These are phyloP conservation scores for Scolopax bukidnonensis DNA, from an alignment of 2,797 vertebrate genomes.

Conservation along the genomic window DNA sequence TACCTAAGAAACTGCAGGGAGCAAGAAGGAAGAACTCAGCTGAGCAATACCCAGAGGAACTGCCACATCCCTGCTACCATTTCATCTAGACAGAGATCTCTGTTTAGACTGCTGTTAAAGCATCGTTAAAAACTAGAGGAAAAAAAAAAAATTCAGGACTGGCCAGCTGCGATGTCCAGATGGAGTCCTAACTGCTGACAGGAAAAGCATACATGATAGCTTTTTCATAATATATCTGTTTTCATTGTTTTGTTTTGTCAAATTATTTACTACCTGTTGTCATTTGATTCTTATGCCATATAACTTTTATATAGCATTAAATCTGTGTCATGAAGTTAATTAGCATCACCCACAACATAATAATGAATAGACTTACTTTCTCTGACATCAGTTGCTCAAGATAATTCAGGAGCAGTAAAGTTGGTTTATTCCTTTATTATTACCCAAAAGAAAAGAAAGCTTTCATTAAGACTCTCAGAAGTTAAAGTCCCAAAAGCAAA, in stretches of 20 bases:
- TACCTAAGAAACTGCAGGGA: background rate
- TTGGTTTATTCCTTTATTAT: background rate
- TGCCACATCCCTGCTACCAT: background rate
- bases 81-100: constrained; percentile 1
- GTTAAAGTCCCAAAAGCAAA: background rate
- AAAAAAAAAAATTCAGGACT: background rate
- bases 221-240: background rate
- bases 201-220: background rate
- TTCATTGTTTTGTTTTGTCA: background rate
- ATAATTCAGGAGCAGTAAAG: background rate
- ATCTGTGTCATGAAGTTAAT: background rate
- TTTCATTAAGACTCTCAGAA: background rate
- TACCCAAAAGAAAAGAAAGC: background rate
- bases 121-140: background rate
- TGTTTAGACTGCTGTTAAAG: constrained; percentile 13
- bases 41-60: background rate
- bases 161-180: constrained; percentile 33
- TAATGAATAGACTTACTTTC: background rate
- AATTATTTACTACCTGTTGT: constrained; percentile 7
- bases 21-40: background rate
- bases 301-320: background rate
- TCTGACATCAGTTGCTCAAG: background rate
- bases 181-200: background rate
- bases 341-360: background rate
- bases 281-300: background rate